phyloP scores from a whole-genome alignment of 2,113 vertebrate genomes.

The Grantiella picta region DNA sequence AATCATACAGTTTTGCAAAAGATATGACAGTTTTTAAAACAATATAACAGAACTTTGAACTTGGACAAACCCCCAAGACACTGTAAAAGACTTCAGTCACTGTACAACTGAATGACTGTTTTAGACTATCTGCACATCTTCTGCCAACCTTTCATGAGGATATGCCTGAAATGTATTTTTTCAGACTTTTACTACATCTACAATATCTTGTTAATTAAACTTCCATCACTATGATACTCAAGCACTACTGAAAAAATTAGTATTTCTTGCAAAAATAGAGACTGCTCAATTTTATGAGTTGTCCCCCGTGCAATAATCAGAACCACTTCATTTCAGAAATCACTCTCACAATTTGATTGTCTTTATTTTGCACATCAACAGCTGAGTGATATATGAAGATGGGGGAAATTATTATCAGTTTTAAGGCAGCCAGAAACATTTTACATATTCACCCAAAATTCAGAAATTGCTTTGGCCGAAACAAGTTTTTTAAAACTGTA shows the following conservation, averaged over 20 bases:
- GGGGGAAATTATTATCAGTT: background rate
- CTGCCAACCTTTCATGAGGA: background rate
- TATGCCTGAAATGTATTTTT: background rate
- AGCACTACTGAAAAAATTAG: background rate
- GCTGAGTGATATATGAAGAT: background rate
- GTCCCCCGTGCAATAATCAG: background rate
- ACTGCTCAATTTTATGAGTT: background rate
- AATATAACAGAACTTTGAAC: background rate
- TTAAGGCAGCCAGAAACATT: background rate
- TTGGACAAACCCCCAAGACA: background rate
- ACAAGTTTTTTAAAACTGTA: background rate
- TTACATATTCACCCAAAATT: background rate
- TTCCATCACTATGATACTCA: background rate
- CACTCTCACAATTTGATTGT: background rate
- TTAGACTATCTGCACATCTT: background rate
- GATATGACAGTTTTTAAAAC: background rate
- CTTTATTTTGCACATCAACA: background rate
- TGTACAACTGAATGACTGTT: background rate
- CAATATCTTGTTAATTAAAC: background rate
- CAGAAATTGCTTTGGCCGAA: background rate
- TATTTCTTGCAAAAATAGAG: background rate
- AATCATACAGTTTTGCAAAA: background rate
- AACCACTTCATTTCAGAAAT: background rate
- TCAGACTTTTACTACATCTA: background rate
- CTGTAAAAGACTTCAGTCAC: background rate